These are phyloP conservation scores for Eumeta japonica DNA, from an alignment of 1,140 invertebrate species.

Conservation along the genomic window DNA sequence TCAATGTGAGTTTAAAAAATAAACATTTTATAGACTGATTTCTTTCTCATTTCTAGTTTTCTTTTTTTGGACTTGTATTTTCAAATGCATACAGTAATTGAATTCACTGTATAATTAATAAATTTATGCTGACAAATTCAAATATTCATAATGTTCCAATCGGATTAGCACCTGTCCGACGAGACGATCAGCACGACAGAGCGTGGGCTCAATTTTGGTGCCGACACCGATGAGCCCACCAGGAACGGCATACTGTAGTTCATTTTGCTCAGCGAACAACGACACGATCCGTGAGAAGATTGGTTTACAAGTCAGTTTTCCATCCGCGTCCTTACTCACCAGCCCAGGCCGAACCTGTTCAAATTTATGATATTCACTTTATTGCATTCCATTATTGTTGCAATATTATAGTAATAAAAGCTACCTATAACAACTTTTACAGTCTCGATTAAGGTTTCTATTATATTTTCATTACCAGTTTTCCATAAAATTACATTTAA, in stretches of 20 bases:
- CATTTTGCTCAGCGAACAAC: conserved; percentile 98
- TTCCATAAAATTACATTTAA: too few species aligned
- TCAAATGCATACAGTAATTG: too few species aligned
- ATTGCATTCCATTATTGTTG: neutral
- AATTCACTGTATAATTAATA: neutral
- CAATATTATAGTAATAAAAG: neutral
- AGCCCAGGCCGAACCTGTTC: conserved; percentile 93
- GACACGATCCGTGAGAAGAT: conserved; percentile 97
- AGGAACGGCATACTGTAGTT: conserved; percentile 97
- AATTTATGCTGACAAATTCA: neutral
- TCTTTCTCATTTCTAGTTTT: too few species aligned
- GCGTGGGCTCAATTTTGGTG: conserved; percentile 97
- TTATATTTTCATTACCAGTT: too few species aligned
- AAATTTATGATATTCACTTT: conserved; percentile 61
- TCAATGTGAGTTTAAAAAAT: too few species aligned
- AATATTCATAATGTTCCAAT: neutral
- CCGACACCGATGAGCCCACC: conserved; percentile 98
- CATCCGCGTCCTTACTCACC: conserved; percentile 94
- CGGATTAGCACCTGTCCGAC: conserved; percentile 79
- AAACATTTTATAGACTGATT: too few species aligned
- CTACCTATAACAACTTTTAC: too few species aligned
- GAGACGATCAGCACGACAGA: conserved; percentile 96
- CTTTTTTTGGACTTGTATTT: too few species aligned
- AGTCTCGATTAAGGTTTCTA: too few species aligned
- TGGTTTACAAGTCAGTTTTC: conserved; percentile 92